phyloP scores from a whole-genome alignment of 37 sponge, comb jelly and placozoan species.

The Spongilla lacustris region DNA sequence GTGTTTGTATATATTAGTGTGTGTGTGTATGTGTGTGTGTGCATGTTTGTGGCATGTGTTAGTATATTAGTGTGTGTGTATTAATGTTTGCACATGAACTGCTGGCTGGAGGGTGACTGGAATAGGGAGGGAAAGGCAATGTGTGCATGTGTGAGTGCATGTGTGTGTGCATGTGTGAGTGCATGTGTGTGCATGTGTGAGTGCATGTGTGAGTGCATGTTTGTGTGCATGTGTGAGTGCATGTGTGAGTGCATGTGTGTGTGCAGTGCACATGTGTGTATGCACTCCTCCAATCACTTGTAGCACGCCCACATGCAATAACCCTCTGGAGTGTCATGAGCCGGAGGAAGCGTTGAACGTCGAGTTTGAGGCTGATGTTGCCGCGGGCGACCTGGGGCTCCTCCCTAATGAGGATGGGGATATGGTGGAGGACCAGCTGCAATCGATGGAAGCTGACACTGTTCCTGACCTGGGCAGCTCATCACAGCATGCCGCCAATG shows the following conservation, averaged over 20 bases:
- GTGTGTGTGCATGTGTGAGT: neutral
- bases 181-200: neutral
- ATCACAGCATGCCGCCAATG: neutral
- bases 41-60: conserved; percentile 17
- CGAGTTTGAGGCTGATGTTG: conserved; percentile 4
- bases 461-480: neutral
- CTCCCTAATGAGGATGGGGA: neutral
- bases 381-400: neutral
- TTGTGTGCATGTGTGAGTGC: conserved; percentile 18
- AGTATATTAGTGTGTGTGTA: neutral
- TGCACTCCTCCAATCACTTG: too few species aligned
- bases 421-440: neutral
- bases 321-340: conserved; percentile 38
- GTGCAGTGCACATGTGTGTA: neutral
- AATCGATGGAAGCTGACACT: neutral
- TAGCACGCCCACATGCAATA: conserved; percentile 14
- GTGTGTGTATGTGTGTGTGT: conserved; percentile 22
- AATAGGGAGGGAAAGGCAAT: too few species aligned
- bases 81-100: too few species aligned
- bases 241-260: neutral
- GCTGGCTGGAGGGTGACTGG: too few species aligned
- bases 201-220: conserved; percentile 6
- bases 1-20: conserved; percentile 23
- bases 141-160: conserved; percentile 27
- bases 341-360: conserved; percentile 16